Evolutionary conservation across 2,113 vertebrate genomes (phyloP).

Genomic region (Scopus umbretta): DNA sequence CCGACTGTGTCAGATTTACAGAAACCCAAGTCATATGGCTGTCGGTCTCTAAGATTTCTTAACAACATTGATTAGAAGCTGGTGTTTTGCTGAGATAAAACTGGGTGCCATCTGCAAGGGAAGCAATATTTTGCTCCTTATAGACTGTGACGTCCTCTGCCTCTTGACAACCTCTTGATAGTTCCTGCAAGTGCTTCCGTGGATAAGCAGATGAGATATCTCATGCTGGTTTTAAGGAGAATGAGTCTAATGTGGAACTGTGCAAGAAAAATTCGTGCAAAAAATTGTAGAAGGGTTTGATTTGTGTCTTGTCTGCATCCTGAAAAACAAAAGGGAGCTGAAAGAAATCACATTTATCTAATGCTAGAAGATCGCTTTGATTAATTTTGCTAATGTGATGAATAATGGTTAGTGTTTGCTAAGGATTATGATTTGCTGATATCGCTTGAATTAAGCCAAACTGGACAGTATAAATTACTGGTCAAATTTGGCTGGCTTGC

Average conservation of each 20-base stretch:
- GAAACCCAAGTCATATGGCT: not conserved
- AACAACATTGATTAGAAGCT: conserved; percentile 19
- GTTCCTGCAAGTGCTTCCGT: conserved; percentile 16
- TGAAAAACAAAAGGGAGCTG: not conserved
- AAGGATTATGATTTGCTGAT: conserved; percentile 10
- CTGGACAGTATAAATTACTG: not conserved
- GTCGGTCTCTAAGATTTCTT: conserved; percentile 21
- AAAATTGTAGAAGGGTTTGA: not conserved
- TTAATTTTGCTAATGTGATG: conserved; percentile 12
- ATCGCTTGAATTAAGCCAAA: not conserved
- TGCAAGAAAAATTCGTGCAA: not conserved
- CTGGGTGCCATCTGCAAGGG: conserved; percentile 58
- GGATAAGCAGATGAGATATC: conserved; percentile 28
- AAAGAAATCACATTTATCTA: not conserved
- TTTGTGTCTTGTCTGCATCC: not conserved
- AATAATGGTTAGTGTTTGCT: conserved; percentile 10
- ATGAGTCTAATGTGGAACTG: not conserved
- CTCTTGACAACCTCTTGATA: conserved; percentile 50
- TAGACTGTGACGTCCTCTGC: not conserved
- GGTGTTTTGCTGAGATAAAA: conserved; percentile 66
- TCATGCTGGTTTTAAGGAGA: not conserved
- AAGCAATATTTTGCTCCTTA: conserved; percentile 39
- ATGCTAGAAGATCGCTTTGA: not conserved
- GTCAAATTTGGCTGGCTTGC: not conserved
- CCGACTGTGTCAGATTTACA: conserved; percentile 41